Evolutionary conservation across 2,113 vertebrate species (phyloP).

Genomic region (Ancistrus triradiatus): DNA sequence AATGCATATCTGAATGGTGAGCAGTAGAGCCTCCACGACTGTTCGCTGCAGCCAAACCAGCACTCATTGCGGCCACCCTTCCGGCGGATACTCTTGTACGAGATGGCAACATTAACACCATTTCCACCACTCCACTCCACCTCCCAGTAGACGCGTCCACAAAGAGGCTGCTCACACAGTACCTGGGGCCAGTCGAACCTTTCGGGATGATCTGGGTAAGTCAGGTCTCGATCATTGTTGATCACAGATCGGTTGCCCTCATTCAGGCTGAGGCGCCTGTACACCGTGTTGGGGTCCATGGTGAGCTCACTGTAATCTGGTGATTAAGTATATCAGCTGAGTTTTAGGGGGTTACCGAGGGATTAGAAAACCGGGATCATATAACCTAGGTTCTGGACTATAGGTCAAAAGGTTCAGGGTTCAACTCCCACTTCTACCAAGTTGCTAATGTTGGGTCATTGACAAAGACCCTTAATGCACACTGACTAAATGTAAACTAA

Average conservation of each 20-base stretch:
- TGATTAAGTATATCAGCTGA: background rate
- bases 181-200: constrained; percentile 35
- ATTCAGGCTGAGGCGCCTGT: constrained; percentile 19
- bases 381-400: too few relatives aligned
- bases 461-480: too few relatives aligned
- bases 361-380: too few relatives aligned
- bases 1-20: constrained; percentile 24
- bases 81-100: constrained; percentile 19
- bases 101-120: constrained; percentile 20
- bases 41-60: constrained; percentile 30
- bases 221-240: constrained; percentile 13
- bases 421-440: too few relatives aligned
- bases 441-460: too few relatives aligned
- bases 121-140: constrained; percentile 28
- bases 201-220: constrained; percentile 29
- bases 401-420: too few relatives aligned
- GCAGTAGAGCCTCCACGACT: constrained; percentile 40
- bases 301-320: constrained; percentile 32
- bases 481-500: too few relatives aligned
- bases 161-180: constrained; percentile 24
- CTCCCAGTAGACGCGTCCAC: constrained; percentile 37
- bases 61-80: constrained; percentile 2
- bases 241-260: constrained; percentile 8
- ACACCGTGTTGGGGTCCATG: constrained; percentile 32
- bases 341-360: too few relatives aligned